Evolutionary conservation across 1,140 invertebrate genomes (phyloP).

Genomic region (Goniozus legneri): DNA sequence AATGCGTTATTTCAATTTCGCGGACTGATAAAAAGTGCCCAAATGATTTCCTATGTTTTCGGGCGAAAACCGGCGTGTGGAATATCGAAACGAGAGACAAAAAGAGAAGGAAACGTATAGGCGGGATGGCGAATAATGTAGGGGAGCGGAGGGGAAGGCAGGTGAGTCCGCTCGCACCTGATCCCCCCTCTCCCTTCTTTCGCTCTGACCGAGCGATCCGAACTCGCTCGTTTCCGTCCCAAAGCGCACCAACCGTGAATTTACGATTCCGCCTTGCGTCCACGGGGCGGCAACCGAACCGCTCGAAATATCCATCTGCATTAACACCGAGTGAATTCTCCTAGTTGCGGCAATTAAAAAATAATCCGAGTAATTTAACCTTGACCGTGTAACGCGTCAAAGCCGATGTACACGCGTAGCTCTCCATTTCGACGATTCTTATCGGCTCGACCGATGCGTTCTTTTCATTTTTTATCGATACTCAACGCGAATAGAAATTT

Average conservation of each 20-base stretch:
- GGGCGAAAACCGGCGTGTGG: too few species aligned
- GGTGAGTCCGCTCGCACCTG: conserved; percentile 40
- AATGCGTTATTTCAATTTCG: too few species aligned
- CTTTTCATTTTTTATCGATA: too few species aligned
- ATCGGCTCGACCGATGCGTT: too few species aligned
- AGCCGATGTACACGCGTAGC: neutral
- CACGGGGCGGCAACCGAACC: conserved; percentile 24
- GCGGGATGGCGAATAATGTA: conserved; percentile 4
- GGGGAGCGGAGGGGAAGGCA: conserved; percentile 19
- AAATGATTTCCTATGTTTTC: too few species aligned
- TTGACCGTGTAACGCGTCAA: neutral
- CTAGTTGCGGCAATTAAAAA: conserved; percentile 12
- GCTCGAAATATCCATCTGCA: neutral
- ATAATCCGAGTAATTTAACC: conserved; percentile 3
- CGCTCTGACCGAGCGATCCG: too few species aligned
- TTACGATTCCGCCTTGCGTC: conserved; percentile 26
- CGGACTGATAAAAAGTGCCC: too few species aligned
- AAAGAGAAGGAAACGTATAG: too few species aligned
- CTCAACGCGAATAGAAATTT: too few species aligned
- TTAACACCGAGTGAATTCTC: conserved; percentile 1
- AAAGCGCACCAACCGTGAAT: conserved; percentile 38
- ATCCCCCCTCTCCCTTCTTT: too few species aligned
- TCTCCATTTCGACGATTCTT: too few species aligned
- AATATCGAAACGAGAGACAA: too few species aligned
- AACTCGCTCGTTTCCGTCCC: conserved; percentile 40